Conservation (phyloP, 2,113 vertebrate species). For the Gambusia holbrooki region DNA sequence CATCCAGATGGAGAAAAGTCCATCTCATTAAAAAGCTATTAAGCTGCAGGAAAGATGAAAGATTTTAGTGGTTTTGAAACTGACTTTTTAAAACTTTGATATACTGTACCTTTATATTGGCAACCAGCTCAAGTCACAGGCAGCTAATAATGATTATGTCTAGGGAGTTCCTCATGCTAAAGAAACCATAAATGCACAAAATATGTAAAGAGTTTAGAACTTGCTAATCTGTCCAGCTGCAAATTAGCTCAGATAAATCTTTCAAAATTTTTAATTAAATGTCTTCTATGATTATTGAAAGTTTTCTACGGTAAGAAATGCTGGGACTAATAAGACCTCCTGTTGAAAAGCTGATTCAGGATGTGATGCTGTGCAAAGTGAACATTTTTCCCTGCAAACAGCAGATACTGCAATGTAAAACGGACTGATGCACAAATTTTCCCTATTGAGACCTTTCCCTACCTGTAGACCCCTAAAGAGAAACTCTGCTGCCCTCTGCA, state of each 20-base stretch:
- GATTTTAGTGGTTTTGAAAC: too few relatives aligned
- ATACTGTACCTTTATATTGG: too few relatives aligned
- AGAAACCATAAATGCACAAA: neutral
- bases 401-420: neutral
- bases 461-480: conserved; percentile 23
- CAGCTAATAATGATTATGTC: neutral
- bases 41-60: too few relatives aligned
- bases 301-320: neutral
- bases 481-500: conserved; percentile 49
- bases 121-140: neutral
- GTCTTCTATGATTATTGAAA: neutral
- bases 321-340: conserved; percentile 3
- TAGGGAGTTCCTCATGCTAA: neutral
- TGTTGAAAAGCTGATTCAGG: conserved; percentile 15
- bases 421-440: neutral
- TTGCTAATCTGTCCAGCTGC: conserved; percentile 8
- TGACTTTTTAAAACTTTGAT: too few relatives aligned
- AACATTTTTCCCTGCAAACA: conserved; percentile 3
- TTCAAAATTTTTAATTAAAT: neutral
- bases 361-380: neutral
- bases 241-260: conserved; percentile 12
- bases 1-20: neutral
- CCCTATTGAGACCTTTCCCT: too few relatives aligned
- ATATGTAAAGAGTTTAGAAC: neutral
- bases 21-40: neutral